Evolutionary conservation across 2,888 invertebrate species (phyloP), one percentile per base, ranked within the genome.

Genomic region (Drosophila parthenogenetica): DNA sequence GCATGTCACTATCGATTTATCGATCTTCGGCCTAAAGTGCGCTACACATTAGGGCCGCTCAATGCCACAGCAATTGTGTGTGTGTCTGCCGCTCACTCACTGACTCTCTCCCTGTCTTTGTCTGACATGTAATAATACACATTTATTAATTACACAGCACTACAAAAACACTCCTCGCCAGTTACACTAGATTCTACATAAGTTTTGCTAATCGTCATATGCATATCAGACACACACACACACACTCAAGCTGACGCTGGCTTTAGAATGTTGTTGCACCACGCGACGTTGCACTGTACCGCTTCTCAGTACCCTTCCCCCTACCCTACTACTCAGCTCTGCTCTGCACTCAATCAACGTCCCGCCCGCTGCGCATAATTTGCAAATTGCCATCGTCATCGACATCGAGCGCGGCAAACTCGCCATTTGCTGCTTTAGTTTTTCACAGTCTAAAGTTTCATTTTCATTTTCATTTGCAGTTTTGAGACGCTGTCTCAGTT

Each of bases 201-300:
- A 46, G 53, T 57, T 63, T 51, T 54, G 51, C 49, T 68, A 75
- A 75, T 71, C 79, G 79, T 75, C 69, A 67, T 61, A 70, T 75
- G 63, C 57, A 78, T 74, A 73, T 64, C 76, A 59, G 17, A 54
- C 58, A 67, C 40, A 50, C 45, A 49, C 10, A 35, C 43, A 55
- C 35, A 13, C 35, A 86, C 80, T 69, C 73, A 71, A 46, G 69
- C 25, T 51, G 5, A 22, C 3, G 81, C 67, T 73, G 57, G 69
- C 71, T 86, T 84, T 84, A 84, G 84, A 88, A 84, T 88, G 83
- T 82, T 72, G 83, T 82, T 86, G 83, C 83, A 69, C 69, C 80
- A 77, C 81, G 46, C 67, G 64, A 62, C 57, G 63, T 35, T 48
- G 57, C 71, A 40, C 53, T 19, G 43, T 40, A 19, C 25, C 37